Percentiles rank a stretch among this genome's conserved stretches.
These are phyloP conservation scores for Laupala kohalensis DNA, from an alignment of 1,140 invertebrate genomes.

Conservation along the genomic window DNA sequence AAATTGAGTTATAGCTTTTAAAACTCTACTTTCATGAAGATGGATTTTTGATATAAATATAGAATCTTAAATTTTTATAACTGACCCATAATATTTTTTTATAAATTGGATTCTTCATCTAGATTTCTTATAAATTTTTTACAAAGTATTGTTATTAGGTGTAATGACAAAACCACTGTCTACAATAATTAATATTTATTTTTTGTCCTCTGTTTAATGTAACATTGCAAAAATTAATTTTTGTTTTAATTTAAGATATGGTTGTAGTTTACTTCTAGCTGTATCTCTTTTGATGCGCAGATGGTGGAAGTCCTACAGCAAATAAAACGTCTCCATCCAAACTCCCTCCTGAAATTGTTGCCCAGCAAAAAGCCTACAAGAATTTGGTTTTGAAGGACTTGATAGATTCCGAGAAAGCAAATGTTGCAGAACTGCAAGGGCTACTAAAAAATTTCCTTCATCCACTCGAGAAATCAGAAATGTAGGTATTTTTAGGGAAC, in stretches of 20 bases:
- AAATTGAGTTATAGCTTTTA: too few relatives aligned
- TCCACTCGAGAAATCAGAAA: constrained; percentile 66
- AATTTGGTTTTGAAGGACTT: constrained; percentile 84
- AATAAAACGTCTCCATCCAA: constrained; percentile 11
- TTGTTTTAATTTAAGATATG: background rate
- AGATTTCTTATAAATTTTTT: too few relatives aligned
- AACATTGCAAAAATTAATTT: background rate
- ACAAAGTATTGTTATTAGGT: too few relatives aligned
- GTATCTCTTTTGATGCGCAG: background rate
- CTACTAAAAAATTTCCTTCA: constrained; percentile 71
- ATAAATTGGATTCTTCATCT: too few relatives aligned
- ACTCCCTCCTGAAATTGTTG: constrained; percentile 25
- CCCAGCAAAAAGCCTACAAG: constrained; percentile 51
- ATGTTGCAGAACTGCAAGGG: constrained; percentile 76
- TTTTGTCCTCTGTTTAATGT: background rate
- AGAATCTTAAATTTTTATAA: too few relatives aligned
- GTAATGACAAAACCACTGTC: too few relatives aligned
- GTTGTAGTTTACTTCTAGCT: background rate
- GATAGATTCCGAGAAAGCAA: constrained; percentile 79
- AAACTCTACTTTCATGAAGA: too few relatives aligned
- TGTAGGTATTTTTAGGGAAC: too few relatives aligned
- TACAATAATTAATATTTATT: background rate
- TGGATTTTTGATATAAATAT: too few relatives aligned
- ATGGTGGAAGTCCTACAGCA: background rate
- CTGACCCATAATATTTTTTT: too few relatives aligned